Percentiles rank a stretch among this genome's conserved stretches.
Evolutionary conservation across 2,888 invertebrate genomes (phyloP).

Genomic region (Oscheius sp.): DNA sequence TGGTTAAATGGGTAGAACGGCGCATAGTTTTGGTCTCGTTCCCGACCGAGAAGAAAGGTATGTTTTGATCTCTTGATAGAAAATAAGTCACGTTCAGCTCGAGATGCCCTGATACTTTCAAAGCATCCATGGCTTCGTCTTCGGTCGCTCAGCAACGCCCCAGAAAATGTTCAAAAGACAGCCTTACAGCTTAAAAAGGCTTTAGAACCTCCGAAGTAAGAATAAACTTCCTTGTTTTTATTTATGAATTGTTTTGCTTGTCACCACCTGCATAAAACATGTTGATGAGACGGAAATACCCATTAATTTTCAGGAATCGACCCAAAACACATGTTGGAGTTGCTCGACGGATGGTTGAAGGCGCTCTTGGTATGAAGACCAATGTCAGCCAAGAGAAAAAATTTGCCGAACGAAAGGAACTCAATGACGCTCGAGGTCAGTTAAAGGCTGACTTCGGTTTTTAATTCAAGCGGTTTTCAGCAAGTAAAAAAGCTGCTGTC

Average conservation of each 20-base stretch:
- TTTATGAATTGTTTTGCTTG: background rate
- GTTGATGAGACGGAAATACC: background rate
- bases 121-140: conserved; percentile 44
- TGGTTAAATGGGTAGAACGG: conserved; percentile 42
- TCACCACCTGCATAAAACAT: too few relatives aligned
- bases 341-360: conserved; percentile 50
- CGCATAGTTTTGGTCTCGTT: conserved; percentile 43
- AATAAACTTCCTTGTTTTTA: background rate
- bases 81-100: conserved; percentile 16
- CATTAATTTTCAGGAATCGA: conserved; percentile 8
- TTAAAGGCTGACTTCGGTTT: background rate
- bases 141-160: conserved; percentile 33
- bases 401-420: conserved; percentile 39
- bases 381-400: conserved; percentile 43
- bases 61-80: background rate
- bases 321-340: conserved; percentile 44
- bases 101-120: conserved; percentile 26
- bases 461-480: conserved; percentile 31
- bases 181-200: conserved; percentile 24
- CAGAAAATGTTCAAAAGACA: conserved; percentile 32
- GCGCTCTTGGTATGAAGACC: conserved; percentile 45
- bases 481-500: conserved; percentile 40
- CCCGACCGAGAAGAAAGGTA: conserved; percentile 28
- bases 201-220: conserved; percentile 20
- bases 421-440: conserved; percentile 40